Conservation (phyloP, 1,140 invertebrate species). For the Papilio polyxenes region DNA sequence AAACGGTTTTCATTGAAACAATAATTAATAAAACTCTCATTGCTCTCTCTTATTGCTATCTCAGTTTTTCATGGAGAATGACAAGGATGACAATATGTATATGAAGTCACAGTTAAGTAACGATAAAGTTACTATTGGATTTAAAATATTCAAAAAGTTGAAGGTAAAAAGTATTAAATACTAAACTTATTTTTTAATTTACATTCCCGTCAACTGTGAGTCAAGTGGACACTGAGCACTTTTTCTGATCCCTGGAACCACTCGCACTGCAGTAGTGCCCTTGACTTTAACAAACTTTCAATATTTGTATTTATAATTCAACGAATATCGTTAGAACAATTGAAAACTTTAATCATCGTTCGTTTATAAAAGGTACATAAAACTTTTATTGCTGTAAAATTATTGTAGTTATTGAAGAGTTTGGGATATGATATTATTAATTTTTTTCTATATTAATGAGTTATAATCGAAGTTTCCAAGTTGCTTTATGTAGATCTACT, state of each 20-base stretch:
- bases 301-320: slow-evolving; percentile 17
- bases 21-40: too few relatives aligned
- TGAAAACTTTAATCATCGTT: background rate
- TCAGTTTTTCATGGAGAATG: too few relatives aligned
- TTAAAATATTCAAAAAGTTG: background rate
- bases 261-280: background rate
- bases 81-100: too few relatives aligned
- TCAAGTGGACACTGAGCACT: background rate
- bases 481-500: too few relatives aligned
- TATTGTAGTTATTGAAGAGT: too few relatives aligned
- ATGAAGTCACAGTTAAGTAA: background rate
- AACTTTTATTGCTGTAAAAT: background rate
- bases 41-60: too few relatives aligned
- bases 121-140: background rate
- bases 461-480: too few relatives aligned
- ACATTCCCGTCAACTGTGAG: background rate
- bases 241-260: background rate
- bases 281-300: slow-evolving; percentile 20
- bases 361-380: background rate
- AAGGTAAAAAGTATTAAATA: slow-evolving; percentile 7
- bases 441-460: too few relatives aligned
- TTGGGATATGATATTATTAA: too few relatives aligned
- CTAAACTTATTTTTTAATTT: slow-evolving; percentile 2
- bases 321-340: background rate
- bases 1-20: too few relatives aligned